Percentiles rank a stretch among this genome's conserved stretches.
Conservation (phyloP, 2,888 invertebrate genomes). For the Hypena proboscidalis region DNA sequence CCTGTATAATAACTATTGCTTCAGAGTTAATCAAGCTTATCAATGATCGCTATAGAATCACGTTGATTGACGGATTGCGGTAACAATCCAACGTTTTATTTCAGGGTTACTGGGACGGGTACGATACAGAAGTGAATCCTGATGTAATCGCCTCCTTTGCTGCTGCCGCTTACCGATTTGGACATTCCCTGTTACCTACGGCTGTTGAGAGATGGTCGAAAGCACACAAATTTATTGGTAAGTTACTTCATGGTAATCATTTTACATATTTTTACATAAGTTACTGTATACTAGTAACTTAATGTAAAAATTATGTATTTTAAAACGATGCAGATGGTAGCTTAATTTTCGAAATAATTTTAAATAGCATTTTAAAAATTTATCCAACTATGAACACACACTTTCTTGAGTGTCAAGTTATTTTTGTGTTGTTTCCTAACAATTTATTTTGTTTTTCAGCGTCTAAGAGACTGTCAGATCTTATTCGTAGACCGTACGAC, state of each 20-base stretch:
- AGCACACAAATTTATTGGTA: constrained; percentile 96
- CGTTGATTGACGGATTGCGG: constrained; percentile 18
- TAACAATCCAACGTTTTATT: constrained; percentile 38
- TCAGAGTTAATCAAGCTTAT: constrained; percentile 29
- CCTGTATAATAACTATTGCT: constrained; percentile 20
- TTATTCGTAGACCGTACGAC: constrained; percentile 95
- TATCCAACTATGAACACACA: too few relatives aligned
- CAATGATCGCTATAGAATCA: constrained; percentile 11
- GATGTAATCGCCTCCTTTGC: constrained; percentile 95
- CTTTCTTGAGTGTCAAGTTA: too few relatives aligned
- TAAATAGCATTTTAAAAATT: background rate
- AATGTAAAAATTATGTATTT: background rate
- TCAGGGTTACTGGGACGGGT: constrained; percentile 93
- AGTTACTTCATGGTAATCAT: constrained; percentile 31
- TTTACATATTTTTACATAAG: background rate
- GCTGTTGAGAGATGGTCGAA: constrained; percentile 97
- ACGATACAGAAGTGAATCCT: constrained; percentile 93
- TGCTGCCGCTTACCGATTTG: constrained; percentile 96
- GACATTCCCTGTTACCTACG: constrained; percentile 95
- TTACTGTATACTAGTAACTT: background rate
- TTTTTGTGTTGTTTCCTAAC: too few relatives aligned
- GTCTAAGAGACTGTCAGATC: constrained; percentile 94
- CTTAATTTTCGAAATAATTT: background rate
- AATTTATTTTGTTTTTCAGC: constrained; percentile 81
- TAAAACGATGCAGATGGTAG: background rate